These are phyloP conservation scores for Drosophila yakuba DNA, from an alignment of 1,140 invertebrate species.

Conservation along the genomic window DNA sequence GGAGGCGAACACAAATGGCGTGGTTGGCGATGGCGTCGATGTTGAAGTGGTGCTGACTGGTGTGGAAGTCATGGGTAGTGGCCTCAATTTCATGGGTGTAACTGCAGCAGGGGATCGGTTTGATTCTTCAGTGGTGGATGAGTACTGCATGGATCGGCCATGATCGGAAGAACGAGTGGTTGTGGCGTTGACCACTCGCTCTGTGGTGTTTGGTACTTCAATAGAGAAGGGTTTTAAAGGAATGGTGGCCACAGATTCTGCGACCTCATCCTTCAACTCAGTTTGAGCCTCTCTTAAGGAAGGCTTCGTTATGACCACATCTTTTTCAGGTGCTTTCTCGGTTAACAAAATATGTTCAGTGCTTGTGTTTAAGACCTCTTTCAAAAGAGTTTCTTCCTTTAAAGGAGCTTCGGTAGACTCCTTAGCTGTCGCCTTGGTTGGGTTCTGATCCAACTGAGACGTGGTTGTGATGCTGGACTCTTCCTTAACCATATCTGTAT, in stretches of 20 bases:
- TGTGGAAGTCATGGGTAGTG: conserved; percentile 46
- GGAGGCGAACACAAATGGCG: conserved; percentile 26
- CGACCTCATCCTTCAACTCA: background rate
- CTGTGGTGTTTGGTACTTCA: conserved; percentile 3
- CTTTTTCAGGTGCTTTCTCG: background rate
- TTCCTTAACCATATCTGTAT: background rate
- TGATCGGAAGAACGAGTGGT: conserved; percentile 37
- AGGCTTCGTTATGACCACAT: background rate
- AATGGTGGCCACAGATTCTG: background rate
- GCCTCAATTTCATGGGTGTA: conserved; percentile 64
- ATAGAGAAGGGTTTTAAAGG: background rate
- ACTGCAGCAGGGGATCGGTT: conserved; percentile 9
- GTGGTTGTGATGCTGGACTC: background rate
- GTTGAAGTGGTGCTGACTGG: conserved; percentile 23
- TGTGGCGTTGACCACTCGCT: conserved; percentile 2
- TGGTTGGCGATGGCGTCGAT: conserved; percentile 14
- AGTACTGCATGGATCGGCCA: conserved; percentile 55
- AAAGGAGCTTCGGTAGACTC: background rate
- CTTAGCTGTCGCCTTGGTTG: background rate
- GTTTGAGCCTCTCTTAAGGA: background rate
- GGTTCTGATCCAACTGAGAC: no score
- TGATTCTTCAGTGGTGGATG: conserved; percentile 39
- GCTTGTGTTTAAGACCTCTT: background rate
- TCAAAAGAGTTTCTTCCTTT: background rate
- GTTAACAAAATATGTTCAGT: background rate